These are phyloP conservation scores for Phataginus tricuspis DNA, from an alignment of 2,797 vertebrate genomes.

Conservation along the genomic window DNA sequence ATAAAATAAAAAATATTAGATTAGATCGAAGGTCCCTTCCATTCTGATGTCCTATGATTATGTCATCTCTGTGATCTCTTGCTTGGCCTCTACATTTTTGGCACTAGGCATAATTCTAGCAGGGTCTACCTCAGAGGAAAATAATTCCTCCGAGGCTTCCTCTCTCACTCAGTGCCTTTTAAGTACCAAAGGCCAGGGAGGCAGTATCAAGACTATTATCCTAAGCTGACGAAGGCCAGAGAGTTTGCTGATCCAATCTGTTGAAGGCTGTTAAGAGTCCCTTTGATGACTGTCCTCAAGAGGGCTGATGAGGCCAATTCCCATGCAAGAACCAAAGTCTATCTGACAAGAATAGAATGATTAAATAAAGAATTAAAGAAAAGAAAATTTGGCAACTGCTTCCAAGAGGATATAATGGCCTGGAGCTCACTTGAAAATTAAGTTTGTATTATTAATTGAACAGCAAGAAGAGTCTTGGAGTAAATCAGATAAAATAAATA, in stretches of 20 bases:
- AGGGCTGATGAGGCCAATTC: neutral
- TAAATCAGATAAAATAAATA: constrained; percentile 68
- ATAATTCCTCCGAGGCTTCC: neutral
- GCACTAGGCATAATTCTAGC: constrained; percentile 12
- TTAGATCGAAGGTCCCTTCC: neutral
- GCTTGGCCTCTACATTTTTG: neutral
- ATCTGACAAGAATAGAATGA: constrained; percentile 47
- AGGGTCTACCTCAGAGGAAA: constrained; percentile 15
- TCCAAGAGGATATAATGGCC: constrained; percentile 29
- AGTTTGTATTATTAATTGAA: constrained; percentile 74
- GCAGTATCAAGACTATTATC: neutral
- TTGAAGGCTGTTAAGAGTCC: neutral
- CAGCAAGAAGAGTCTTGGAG: constrained; percentile 54
- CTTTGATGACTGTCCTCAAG: neutral
- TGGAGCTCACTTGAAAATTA: constrained; percentile 68
- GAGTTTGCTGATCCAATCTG: neutral
- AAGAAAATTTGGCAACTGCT: constrained; percentile 42
- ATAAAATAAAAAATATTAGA: constrained; percentile 52
- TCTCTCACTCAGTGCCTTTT: constrained; percentile 18
- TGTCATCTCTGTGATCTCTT: constrained; percentile 21
- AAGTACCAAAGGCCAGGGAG: neutral
- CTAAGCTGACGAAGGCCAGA: constrained; percentile 1
- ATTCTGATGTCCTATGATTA: neutral
- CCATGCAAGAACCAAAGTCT: constrained; percentile 5
- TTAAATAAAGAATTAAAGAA: constrained; percentile 65